phyloP scores from a whole-genome alignment of 2,113 vertebrate genomes.

The Naja naja region DNA sequence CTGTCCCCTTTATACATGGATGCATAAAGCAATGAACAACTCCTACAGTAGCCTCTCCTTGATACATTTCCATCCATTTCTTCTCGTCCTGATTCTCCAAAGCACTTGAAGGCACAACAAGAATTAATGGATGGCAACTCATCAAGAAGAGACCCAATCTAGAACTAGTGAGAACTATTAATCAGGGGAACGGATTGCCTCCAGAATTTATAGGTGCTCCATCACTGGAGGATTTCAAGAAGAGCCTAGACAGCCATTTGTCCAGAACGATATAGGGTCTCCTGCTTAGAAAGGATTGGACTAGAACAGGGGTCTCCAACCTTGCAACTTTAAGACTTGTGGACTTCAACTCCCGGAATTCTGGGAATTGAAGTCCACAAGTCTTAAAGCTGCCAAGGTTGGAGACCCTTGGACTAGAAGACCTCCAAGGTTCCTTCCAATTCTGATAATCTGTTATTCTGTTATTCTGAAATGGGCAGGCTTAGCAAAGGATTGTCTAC shows the following conservation, averaged over 20 bases:
- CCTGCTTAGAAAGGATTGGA: not conserved
- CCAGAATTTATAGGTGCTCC: not conserved
- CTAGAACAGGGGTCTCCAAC: not conserved
- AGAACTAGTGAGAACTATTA: not conserved
- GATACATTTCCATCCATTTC: not conserved
- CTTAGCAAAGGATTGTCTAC: not conserved
- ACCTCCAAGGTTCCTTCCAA: not conserved
- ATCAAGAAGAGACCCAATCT: not conserved
- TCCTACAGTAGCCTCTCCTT: fast-evolving
- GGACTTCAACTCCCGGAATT: too few species aligned
- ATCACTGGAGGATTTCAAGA: not conserved
- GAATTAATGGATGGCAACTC: not conserved
- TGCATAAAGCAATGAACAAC: not conserved
- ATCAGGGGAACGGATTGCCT: not conserved
- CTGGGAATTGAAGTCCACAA: too few species aligned
- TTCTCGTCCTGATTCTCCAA: not conserved
- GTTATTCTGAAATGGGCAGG: not conserved
- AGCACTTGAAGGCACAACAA: not conserved
- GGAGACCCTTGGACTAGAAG: not conserved
- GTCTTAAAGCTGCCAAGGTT: too few species aligned
- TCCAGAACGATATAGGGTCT: not conserved
- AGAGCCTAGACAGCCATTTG: not conserved
- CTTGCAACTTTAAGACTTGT: too few species aligned
- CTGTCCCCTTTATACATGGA: slow-evolving; percentile 6
- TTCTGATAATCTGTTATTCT: not conserved